Conservation (phyloP, 2,113 vertebrate genomes). For the Pomatostomus ruficeps region DNA sequence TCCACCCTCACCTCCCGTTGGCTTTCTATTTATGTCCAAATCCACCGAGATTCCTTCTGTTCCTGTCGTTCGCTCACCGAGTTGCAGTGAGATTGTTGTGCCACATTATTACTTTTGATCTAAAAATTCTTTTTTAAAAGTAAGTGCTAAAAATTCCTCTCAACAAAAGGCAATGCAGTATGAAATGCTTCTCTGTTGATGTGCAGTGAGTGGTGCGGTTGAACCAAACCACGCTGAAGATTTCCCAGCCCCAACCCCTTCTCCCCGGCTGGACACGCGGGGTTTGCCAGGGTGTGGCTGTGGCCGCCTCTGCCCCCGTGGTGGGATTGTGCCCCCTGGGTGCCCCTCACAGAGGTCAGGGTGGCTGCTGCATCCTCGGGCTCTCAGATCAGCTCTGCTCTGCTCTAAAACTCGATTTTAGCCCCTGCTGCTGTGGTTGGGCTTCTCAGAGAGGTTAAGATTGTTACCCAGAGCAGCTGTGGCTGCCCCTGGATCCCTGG, state of each 20-base stretch:
- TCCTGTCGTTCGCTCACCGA: background rate
- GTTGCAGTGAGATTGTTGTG: background rate
- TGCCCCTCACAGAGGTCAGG: background rate
- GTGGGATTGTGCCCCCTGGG: rapidly evolving
- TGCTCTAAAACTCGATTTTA: rapidly evolving
- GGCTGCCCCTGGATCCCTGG: background rate
- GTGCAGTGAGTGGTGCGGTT: background rate
- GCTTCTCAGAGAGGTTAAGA: background rate
- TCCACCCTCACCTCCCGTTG: background rate
- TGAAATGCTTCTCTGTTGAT: background rate
- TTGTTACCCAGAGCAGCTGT: background rate
- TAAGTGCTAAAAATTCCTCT: background rate
- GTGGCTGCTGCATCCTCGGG: background rate
- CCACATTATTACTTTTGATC: background rate
- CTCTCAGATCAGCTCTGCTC: background rate
- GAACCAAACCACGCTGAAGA: background rate
- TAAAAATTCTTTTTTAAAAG: background rate
- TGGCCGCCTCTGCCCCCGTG: rapidly evolving
- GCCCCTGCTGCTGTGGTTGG: rapidly evolving
- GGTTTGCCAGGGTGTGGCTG: rapidly evolving
- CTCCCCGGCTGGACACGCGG: background rate
- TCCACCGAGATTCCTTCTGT: background rate
- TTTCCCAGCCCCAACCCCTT: rapidly evolving
- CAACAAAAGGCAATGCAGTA: background rate
- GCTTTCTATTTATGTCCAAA: background rate